These are phyloP conservation scores for Kryptopterus vitreolus DNA, from an alignment of 2,797 vertebrate species.

Conservation along the genomic window DNA sequence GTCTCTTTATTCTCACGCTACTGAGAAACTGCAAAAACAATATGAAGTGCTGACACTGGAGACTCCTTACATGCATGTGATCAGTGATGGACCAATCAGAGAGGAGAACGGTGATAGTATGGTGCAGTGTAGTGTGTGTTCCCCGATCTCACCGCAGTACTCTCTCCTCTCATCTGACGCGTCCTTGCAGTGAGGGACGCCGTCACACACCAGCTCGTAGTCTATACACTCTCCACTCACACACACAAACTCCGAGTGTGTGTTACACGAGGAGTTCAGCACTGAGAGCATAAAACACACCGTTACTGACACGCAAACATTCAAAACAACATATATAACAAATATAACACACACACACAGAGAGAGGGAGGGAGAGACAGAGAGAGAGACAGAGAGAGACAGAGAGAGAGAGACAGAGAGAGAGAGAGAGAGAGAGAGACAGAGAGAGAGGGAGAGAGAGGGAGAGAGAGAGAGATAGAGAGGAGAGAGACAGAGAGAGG, in stretches of 20 bases:
- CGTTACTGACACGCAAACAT: background rate
- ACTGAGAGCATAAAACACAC: conserved; percentile 69
- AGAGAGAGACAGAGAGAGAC: background rate
- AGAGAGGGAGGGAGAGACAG: background rate
- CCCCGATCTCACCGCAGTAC: conserved; percentile 85
- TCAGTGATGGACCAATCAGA: too few species aligned
- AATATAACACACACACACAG: background rate
- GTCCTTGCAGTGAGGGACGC: conserved; percentile 90
- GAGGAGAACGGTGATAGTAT: too few species aligned
- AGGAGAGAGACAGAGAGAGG: background rate
- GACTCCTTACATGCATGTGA: too few species aligned
- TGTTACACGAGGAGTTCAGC: conserved; percentile 92
- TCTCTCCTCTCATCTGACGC: conserved; percentile 95
- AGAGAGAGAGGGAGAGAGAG: too few species aligned
- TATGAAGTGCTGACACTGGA: too few species aligned
- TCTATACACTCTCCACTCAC: conserved; percentile 92
- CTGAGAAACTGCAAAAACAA: too few species aligned
- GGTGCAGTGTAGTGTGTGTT: background rate
- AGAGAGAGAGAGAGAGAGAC: too few species aligned
- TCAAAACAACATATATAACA: background rate
- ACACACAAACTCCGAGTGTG: conserved; percentile 92
- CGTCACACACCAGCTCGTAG: conserved; percentile 92
- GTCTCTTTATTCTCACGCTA: too few species aligned
- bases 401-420: too few species aligned
- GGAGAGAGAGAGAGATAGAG: background rate